phyloP scores from a whole-genome alignment of 2,888 invertebrate species.

The Hemistola chrysoprasaria region DNA sequence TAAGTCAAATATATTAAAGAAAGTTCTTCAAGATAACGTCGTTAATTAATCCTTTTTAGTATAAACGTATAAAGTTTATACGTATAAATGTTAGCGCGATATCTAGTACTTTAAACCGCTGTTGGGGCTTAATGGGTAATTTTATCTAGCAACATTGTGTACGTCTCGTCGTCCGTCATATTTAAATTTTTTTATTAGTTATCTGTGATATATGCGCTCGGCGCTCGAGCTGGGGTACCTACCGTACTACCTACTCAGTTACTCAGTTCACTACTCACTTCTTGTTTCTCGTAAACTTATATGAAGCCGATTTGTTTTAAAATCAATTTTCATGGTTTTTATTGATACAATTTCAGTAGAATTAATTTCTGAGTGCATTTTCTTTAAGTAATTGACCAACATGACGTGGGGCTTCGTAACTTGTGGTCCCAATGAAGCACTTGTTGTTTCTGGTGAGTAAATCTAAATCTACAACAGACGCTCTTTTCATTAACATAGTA shows the following conservation, averaged over 20 bases:
- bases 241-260: no score
- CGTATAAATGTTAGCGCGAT: no score
- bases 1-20: no score
- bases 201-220: no score
- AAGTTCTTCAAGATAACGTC: no score
- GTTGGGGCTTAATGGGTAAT: no score
- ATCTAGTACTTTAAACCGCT: no score
- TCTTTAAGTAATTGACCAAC: conserved; percentile 28
- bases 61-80: no score
- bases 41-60: no score
- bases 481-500: conserved; percentile 7
- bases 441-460: conserved; percentile 94
- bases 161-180: conserved; percentile 4
- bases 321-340: conserved; percentile 45
- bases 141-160: no score
- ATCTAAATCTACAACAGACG: conserved; percentile 2
- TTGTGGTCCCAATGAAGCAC: conserved; percentile 96
- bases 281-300: not conserved
- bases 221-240: no score
- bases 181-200: conserved; percentile 23
- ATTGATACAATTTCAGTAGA: conserved; percentile 40
- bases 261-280: no score
- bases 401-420: conserved; percentile 96
- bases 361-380: conserved; percentile 43
- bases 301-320: conserved; percentile 52